A percentile compares a stretch with the other conserved stretches of the same genome.
phyloP scores from a whole-genome alignment of 2,797 vertebrate species.

The Macrochelys suwanniensis region DNA sequence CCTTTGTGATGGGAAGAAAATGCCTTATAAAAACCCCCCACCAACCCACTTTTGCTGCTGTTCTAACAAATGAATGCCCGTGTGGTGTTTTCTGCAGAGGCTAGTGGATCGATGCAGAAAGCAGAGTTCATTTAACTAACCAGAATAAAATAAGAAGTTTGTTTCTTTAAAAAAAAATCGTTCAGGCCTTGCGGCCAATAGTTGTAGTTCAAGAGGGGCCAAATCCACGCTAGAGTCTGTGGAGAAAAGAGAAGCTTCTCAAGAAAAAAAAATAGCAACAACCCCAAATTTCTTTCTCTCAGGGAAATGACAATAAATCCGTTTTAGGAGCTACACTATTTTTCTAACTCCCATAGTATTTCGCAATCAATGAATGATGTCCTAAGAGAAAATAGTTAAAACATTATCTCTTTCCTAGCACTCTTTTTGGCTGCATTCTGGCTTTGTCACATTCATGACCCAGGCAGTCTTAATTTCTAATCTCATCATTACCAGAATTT shows the following conservation, averaged over 20 bases:
- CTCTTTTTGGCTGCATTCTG: slow-evolving; percentile 48
- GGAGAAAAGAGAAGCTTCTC: slow-evolving; percentile 58
- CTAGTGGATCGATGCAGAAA: slow-evolving; percentile 8
- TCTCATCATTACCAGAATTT: slow-evolving; percentile 34
- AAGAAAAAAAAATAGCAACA: slow-evolving; percentile 69
- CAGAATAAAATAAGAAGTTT: slow-evolving; percentile 51
- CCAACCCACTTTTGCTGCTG: not conserved
- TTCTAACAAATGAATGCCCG: not conserved
- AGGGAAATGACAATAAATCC: slow-evolving; percentile 66
- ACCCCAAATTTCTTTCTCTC: slow-evolving; percentile 63
- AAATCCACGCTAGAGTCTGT: slow-evolving; percentile 47
- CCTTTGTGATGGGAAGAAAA: slow-evolving; percentile 1
- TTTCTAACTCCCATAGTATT: slow-evolving; percentile 73
- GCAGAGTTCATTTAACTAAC: slow-evolving; percentile 46
- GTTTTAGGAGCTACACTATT: slow-evolving; percentile 74
- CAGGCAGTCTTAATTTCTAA: slow-evolving; percentile 27
- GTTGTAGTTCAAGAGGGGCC: slow-evolving; percentile 64
- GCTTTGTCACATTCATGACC: slow-evolving; percentile 23
- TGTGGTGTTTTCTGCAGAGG: slow-evolving; percentile 36
- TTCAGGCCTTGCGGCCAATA: slow-evolving; percentile 30
- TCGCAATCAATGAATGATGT: slow-evolving; percentile 64
- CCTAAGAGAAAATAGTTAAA: slow-evolving; percentile 73
- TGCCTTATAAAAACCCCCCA: fast-evolving
- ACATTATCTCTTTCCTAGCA: slow-evolving; percentile 75
- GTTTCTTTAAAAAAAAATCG: slow-evolving; percentile 1